phyloP scores from a whole-genome alignment of 1,140 invertebrate genomes.

The Sinella curviseta region DNA sequence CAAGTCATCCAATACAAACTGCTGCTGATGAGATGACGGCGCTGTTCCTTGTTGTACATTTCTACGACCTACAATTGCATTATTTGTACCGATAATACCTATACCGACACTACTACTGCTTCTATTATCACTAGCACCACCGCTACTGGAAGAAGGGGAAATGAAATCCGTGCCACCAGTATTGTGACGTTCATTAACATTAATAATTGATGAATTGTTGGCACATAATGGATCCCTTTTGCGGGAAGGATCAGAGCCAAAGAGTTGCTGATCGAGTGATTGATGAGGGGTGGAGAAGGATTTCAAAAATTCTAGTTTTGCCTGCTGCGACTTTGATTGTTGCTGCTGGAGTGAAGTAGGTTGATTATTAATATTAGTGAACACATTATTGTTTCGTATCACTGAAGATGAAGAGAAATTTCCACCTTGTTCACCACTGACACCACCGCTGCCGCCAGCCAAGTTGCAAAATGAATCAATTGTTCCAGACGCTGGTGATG shows the following conservation, averaged over 20 bases:
- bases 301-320: conserved; percentile 15
- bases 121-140: neutral
- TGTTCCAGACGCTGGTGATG: neutral
- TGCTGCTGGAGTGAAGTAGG: neutral
- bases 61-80: neutral
- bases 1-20: neutral
- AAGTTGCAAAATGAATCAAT: neutral
- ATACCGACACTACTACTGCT: neutral
- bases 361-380: conserved; percentile 6
- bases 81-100: neutral
- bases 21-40: neutral
- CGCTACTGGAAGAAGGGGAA: conserved; percentile 12
- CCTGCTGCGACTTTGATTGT: neutral
- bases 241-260: too few relatives aligned
- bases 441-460: neutral
- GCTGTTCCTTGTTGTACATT: neutral
- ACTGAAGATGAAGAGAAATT: neutral
- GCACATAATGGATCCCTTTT: conserved; percentile 16
- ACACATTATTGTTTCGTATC: conserved; percentile 23
- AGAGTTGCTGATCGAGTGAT: neutral
- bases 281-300: conserved; percentile 3
- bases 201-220: neutral
- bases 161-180: neutral
- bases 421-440: neutral
- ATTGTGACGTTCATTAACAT: conserved; percentile 7